These are phyloP conservation scores for Ladona fulva DNA, from an alignment of 1,140 invertebrate genomes.

Conservation along the genomic window DNA sequence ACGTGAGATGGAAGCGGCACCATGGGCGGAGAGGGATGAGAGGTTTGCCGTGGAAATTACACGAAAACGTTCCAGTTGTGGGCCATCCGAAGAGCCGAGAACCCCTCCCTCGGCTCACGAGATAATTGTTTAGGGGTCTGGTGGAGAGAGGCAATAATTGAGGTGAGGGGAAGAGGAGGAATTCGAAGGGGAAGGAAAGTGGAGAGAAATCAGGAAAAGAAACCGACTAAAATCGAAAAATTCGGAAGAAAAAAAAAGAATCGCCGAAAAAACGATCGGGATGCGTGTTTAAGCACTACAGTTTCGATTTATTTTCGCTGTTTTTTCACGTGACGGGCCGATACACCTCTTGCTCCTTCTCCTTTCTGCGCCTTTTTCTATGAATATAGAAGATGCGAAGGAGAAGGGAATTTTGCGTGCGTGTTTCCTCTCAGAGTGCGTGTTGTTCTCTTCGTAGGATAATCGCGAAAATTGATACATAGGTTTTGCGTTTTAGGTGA, in stretches of 20 bases:
- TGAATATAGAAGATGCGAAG: neutral
- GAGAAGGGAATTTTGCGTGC: neutral
- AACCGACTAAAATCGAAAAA: neutral
- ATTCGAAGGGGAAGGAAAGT: neutral
- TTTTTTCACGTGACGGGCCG: no score
- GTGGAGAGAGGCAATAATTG: neutral
- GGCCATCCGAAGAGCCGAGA: neutral
- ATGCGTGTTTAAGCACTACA: no score
- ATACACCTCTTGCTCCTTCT: no score
- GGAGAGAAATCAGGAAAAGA: neutral
- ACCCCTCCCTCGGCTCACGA: neutral
- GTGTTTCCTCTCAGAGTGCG: neutral
- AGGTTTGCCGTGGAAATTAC: neutral
- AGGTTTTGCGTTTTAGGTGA: neutral
- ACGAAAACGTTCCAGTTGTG: slow-evolving; percentile 8
- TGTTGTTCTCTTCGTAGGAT: neutral
- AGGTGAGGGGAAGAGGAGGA: neutral
- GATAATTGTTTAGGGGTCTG: neutral
- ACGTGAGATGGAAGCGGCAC: neutral
- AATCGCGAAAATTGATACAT: neutral
- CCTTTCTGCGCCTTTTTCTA: no score
- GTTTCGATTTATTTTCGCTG: no score
- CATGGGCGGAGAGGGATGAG: neutral
- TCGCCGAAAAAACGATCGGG: no score
- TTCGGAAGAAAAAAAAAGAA: neutral